These are phyloP conservation scores for Dynastes maya DNA, from an alignment of 2,888 invertebrate genomes.

Conservation along the genomic window DNA sequence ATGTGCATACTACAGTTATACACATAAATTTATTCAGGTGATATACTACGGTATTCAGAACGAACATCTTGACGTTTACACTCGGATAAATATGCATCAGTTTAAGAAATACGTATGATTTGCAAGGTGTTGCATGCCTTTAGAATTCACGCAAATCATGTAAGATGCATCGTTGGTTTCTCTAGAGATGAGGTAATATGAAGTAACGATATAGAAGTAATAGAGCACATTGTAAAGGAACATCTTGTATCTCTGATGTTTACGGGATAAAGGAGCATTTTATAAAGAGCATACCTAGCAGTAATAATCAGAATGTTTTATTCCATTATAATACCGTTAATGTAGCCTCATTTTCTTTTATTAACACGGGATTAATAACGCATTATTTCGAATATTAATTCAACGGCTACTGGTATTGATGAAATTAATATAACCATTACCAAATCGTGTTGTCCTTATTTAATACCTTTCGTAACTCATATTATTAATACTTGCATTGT, in stretches of 20 bases:
- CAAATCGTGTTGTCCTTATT: too few relatives aligned
- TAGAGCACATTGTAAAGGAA: neutral
- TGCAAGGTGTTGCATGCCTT: neutral
- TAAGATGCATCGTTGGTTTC: neutral
- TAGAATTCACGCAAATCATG: neutral
- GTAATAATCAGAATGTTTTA: too few relatives aligned
- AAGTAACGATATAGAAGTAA: neutral
- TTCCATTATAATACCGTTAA: too few relatives aligned
- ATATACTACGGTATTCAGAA: neutral
- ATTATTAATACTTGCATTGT: too few relatives aligned
- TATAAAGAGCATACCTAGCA: too few relatives aligned
- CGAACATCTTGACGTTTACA: neutral
- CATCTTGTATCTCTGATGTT: neutral
- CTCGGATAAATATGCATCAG: neutral
- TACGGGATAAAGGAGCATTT: too few relatives aligned
- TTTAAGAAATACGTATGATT: neutral
- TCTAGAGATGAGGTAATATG: neutral
- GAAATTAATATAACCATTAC: too few relatives aligned
- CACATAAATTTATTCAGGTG: constrained; percentile 27
- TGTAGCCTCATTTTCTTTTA: too few relatives aligned
- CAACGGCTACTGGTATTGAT: too few relatives aligned
- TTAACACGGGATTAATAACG: too few relatives aligned
- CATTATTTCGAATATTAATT: too few relatives aligned
- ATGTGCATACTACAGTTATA: neutral
- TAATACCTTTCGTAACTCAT: too few relatives aligned